Base-by-base conservation (phyloP, 2,113 vertebrate genomes). In the Hiodon alosoides region DNA sequence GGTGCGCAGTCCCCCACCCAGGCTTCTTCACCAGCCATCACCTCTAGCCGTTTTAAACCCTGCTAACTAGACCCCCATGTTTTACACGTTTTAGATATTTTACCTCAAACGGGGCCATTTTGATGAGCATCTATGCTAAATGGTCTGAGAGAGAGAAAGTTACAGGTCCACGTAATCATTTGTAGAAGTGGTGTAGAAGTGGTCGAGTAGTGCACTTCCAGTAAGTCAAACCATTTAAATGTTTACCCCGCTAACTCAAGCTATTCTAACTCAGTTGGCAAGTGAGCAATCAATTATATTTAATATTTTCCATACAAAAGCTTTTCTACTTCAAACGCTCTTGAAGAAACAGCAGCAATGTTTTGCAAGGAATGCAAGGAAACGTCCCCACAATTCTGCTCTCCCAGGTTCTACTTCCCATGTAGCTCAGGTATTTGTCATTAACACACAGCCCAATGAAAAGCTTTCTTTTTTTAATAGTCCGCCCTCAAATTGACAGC, bases 391-490 rank as follows among this genome's bases (percentile, higher is more conserved):
- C 70, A 64, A 70, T 73, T 52, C 66, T 61, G 48, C 75, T 77
- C 58, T 77, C 54, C 64, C 64, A n/a, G 46, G 52, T 66, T 51
- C 50, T 47, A 57, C 46, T 60, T 69, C 58, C 62, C 10, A 46
- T 64, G 55, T 62, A 62, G 31, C 61, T 66, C 57, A 71, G 65
- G 66, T 70, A 67, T 76, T 76, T 65, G 59, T 79, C 67, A 70
- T 53, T 69, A 76, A 76, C 50, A 73, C 74, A 79, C 17, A 69
- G 59, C 58, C 31, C 13, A 76, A 76, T 76, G 66, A 73, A 79
- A 72, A 54, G 70, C 74, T 13, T 6, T 70, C 53, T 31, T 55
- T 65, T 79, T 67, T 71, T 65, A 74, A 80, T 59, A 76, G 59
- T 54, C 52, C 59, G 17, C 60, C 50, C 53, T 73, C 76, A 79